phyloP scores from a whole-genome alignment of 2,797 vertebrate genomes.

The Nyctibius grandis region DNA sequence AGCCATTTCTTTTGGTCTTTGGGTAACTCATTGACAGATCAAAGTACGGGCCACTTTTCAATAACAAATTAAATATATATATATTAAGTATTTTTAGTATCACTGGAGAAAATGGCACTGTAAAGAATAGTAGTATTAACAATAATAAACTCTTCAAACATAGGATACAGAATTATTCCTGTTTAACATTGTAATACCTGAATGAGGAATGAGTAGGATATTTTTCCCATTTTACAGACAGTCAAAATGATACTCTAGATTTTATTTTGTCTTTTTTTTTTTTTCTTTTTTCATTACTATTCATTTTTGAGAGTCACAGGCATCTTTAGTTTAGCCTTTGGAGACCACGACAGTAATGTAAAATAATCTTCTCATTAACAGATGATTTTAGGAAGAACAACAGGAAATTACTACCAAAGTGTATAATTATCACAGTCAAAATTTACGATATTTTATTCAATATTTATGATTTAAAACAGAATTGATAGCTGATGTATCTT shows the following conservation, averaged over 20 bases:
- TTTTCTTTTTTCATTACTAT: not conserved
- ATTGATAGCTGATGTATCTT: not conserved
- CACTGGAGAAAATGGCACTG: not conserved
- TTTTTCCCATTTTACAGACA: not conserved
- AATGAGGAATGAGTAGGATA: not conserved
- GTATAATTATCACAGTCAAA: not conserved
- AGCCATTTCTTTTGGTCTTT: not conserved
- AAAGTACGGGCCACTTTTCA: not conserved
- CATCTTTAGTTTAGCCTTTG: not conserved
- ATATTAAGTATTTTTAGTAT: not conserved
- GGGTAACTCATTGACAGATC: not conserved
- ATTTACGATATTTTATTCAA: not conserved
- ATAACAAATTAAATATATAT: not conserved
- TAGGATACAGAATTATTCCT: not conserved
- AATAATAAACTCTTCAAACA: not conserved
- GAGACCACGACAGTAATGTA: not conserved
- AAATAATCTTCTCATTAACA: not conserved
- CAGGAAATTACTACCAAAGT: not conserved
- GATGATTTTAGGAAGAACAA: not conserved
- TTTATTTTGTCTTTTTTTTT: accelerated
- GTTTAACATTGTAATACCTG: not conserved
- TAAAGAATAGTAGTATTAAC: not conserved
- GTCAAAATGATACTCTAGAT: not conserved
- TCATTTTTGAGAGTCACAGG: not conserved
- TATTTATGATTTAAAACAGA: not conserved